Conservation (phyloP, 2,797 vertebrate genomes). For the Nothura maculosa region DNA sequence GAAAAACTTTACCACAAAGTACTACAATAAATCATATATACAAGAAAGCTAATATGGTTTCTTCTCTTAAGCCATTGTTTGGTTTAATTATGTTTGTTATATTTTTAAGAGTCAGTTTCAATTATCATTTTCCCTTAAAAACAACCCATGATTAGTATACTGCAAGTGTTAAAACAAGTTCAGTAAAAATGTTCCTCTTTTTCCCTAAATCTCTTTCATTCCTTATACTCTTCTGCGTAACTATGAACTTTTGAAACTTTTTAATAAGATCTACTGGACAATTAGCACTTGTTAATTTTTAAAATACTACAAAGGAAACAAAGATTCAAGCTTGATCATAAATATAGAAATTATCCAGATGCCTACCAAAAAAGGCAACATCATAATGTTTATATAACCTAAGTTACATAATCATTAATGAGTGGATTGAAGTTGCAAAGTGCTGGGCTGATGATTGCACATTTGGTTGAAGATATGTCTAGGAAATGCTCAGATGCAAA, state of each 20-base stretch:
- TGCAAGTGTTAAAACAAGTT: background rate
- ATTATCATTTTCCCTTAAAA: background rate
- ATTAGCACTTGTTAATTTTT: background rate
- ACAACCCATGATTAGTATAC: background rate
- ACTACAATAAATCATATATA: background rate
- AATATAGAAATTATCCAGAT: background rate
- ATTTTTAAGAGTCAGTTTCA: background rate
- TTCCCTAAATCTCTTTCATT: background rate
- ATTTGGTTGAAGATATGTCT: background rate
- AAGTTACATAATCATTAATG: background rate
- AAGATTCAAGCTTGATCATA: background rate
- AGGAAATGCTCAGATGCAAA: background rate
- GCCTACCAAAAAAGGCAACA: background rate
- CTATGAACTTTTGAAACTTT: background rate
- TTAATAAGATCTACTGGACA: background rate
- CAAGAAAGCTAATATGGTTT: background rate
- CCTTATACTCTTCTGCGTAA: background rate
- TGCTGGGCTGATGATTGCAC: background rate
- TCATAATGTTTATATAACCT: background rate
- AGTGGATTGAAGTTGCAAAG: background rate
- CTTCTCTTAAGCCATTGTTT: background rate
- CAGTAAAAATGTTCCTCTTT: background rate
- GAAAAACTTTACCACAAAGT: background rate
- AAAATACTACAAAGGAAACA: background rate
- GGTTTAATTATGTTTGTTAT: background rate